Percentiles rank a stretch among this genome's conserved stretches.
phyloP scores from a whole-genome alignment of 1,140 invertebrate species.

The Aplysia californica region DNA sequence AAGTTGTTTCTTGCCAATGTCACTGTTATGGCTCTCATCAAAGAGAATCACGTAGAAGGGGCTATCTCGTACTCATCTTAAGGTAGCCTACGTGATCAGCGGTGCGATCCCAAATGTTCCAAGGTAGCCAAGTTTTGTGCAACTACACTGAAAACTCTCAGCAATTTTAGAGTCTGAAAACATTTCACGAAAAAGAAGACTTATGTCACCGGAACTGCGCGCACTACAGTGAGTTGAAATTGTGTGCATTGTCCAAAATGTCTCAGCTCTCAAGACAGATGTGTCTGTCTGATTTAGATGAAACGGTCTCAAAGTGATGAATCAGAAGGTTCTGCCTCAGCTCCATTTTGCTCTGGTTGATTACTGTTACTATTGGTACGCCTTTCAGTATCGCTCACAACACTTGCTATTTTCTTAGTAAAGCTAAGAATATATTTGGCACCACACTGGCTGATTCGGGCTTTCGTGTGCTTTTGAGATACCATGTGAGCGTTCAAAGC shows the following conservation, averaged over 20 bases:
- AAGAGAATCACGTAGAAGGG: conserved; percentile 29
- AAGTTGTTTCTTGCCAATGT: conserved; percentile 36
- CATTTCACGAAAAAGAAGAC: conserved; percentile 14
- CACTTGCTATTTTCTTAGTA: too few relatives aligned
- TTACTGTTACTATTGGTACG: too few relatives aligned
- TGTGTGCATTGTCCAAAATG: conserved; percentile 22
- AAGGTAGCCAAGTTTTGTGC: conserved; percentile 33
- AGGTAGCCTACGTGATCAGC: conserved; percentile 15
- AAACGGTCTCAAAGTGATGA: too few relatives aligned
- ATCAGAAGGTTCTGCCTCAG: too few relatives aligned
- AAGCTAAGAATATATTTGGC: too few relatives aligned
- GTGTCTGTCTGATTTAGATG: too few relatives aligned
- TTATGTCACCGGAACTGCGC: not conserved
- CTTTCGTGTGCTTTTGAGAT: too few relatives aligned
- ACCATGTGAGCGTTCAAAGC: too few relatives aligned
- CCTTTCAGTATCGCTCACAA: too few relatives aligned
- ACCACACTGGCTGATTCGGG: too few relatives aligned
- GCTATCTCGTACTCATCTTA: not conserved
- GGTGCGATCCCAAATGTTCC: conserved; percentile 35
- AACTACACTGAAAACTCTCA: conserved; percentile 16
- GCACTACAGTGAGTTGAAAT: conserved; percentile 8
- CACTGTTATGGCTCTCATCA: conserved; percentile 32
- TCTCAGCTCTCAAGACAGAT: conserved; percentile 13
- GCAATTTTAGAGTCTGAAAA: conserved; percentile 35
- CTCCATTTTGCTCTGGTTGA: too few relatives aligned